Evolutionary conservation across 2,888 invertebrate species (phyloP), one percentile per base, ranked within the genome.

Genomic region (Orthosia gracilis): DNA sequence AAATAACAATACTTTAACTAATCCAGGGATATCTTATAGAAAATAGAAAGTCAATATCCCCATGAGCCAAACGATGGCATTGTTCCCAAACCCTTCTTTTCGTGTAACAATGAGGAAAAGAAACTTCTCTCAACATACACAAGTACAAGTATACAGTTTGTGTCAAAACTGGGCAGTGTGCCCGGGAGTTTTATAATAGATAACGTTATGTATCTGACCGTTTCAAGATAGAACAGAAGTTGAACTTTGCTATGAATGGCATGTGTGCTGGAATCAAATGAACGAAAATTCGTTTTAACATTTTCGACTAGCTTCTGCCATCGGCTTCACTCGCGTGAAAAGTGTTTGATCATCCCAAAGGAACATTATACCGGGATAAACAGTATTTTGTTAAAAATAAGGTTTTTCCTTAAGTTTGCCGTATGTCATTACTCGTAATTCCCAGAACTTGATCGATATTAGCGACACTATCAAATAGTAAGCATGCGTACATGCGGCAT

Each of bases 111-210:
- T 54, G 23, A 74, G 58, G 66, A 84, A 69, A 64, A 75, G 47
- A 76, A 58, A 61, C 73, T 64, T 52, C 50, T 11, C 45, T 47
- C 15, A 52, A 76, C 52, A 15, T 79, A 76, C 55, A 15, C 72
- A 73, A 12, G 73, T 55, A 76, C 57, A 58, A 65, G 64, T 52
- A 68, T 65, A 57, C 21, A 62, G 58, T 63, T 80, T 55, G 45
- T 69, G 17, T 52, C 65, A 65, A 65, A 75, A 70, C 82, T 81
- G 58, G 81, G 80, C 85, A 81, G 17, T 11, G 17, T 55, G 85
- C 85, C 81, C 84, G 70, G 3, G 54, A 26, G 21, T 50, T 15
- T 26, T 66, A 62, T 62, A 55, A 50, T 15, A 75, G 58, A 62
- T 84, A 65, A 70, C 68, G 55, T 65, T 81, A 52, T 66, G n/a